These are phyloP conservation scores for Steinernema carpocapsae DNA, from an alignment of 2,888 invertebrate genomes.

Conservation along the genomic window DNA sequence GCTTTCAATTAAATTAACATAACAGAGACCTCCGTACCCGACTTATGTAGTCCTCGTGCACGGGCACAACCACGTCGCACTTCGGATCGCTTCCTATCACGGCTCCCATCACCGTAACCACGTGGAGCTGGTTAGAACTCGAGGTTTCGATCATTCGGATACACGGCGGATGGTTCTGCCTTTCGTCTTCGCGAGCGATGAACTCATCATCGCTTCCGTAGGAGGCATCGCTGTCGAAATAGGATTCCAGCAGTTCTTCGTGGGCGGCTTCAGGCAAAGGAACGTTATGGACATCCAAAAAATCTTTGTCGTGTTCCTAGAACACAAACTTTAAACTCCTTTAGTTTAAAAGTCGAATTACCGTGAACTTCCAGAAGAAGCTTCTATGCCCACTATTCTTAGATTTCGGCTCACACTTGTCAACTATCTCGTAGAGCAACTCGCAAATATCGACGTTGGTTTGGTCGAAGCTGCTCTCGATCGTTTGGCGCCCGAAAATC, in stretches of 20 bases:
- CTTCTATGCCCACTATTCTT: neutral
- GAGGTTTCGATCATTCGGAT: constrained; percentile 57
- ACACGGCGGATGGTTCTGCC: constrained; percentile 57
- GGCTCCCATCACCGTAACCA: constrained; percentile 61
- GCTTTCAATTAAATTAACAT: constrained; percentile 18
- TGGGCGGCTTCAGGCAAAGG: no score
- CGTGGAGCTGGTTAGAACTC: constrained; percentile 43
- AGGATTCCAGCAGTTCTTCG: neutral
- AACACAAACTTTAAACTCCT: neutral
- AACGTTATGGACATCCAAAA: neutral
- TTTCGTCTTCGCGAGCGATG: constrained; percentile 39
- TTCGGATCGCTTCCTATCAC: constrained; percentile 50
- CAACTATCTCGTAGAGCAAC: constrained; percentile 43
- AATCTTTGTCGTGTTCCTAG: constrained; percentile 6
- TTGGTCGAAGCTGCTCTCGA: constrained; percentile 38
- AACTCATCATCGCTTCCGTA: neutral
- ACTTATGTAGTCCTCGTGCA: constrained; percentile 3
- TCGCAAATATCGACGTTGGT: constrained; percentile 40
- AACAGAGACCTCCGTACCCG: constrained; percentile 11
- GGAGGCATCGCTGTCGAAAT: constrained; percentile 13
- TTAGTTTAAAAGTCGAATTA: neutral
- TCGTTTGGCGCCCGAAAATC: constrained; percentile 35
- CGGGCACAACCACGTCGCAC: constrained; percentile 34
- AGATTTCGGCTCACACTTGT: constrained; percentile 14
- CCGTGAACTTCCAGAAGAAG: constrained; percentile 16